Evolutionary conservation across 2,797 vertebrate species (phyloP).

Genomic region (Falco berigora): DNA sequence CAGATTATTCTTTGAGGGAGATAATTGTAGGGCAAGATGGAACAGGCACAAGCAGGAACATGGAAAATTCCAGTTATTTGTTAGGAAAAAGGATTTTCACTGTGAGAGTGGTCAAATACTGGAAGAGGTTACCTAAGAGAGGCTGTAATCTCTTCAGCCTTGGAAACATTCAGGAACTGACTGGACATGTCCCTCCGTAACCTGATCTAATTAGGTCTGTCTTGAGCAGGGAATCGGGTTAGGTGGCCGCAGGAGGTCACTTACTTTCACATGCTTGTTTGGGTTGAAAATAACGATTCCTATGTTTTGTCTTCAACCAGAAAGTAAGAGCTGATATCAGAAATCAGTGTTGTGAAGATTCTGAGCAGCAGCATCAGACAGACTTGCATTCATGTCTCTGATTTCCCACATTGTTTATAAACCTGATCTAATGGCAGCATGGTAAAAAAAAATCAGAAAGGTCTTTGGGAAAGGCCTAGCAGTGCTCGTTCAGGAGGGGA

Average conservation of each 20-base stretch:
- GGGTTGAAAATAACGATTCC: background rate
- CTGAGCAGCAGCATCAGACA: background rate
- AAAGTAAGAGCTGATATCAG: background rate
- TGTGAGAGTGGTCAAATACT: background rate
- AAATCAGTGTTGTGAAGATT: background rate
- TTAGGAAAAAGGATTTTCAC: background rate
- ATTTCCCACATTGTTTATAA: background rate
- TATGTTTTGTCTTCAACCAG: background rate
- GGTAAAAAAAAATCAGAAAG: background rate
- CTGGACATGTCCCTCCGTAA: background rate
- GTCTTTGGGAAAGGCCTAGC: background rate
- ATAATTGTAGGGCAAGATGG: background rate
- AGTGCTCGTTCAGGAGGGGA: background rate
- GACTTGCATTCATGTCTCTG: background rate
- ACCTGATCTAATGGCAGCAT: background rate
- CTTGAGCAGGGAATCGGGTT: background rate
- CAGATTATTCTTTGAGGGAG: background rate
- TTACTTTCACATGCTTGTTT: background rate
- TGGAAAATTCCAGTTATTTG: background rate
- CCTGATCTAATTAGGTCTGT: background rate
- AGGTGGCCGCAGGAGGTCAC: background rate
- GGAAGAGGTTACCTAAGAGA: background rate
- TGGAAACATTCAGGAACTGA: background rate
- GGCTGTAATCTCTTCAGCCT: background rate
- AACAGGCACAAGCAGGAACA: accelerated